A percentile compares a stretch with the other conserved stretches of the same genome.
phyloP scores from a whole-genome alignment of 2,113 vertebrate genomes.

The Argyrosomus japonicus region DNA sequence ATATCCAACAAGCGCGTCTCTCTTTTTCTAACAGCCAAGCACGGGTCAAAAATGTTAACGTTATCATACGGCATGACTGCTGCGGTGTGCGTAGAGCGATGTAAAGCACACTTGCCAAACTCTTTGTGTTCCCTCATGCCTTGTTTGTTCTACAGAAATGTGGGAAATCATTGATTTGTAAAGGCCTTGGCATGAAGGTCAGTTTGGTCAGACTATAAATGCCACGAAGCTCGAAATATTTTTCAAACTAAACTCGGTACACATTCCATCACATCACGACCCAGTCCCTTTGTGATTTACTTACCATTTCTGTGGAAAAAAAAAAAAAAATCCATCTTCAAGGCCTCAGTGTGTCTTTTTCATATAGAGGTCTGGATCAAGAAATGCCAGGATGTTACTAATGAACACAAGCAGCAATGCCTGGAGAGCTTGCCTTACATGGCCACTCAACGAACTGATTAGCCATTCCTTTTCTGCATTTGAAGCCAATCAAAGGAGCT shows the following conservation, averaged over 20 bases:
- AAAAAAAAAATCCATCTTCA: conserved; percentile 50
- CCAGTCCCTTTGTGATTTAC: conserved; percentile 35
- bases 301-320: conserved; percentile 2
- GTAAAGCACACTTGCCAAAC: not conserved
- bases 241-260: conserved; percentile 12
- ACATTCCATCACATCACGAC: conserved; percentile 15
- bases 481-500: conserved; percentile 59
- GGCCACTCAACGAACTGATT: conserved; percentile 65
- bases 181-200: conserved; percentile 2
- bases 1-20: not conserved
- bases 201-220: conserved; percentile 16
- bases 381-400: conserved; percentile 71
- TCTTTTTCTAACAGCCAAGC: not conserved
- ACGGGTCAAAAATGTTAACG: not conserved
- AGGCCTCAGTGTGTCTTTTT: conserved; percentile 57
- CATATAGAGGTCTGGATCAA: conserved; percentile 44
- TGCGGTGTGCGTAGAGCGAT: not conserved
- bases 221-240: conserved; percentile 5
- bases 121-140: not conserved
- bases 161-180: not conserved
- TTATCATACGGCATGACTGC: not conserved
- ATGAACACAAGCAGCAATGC: conserved; percentile 69
- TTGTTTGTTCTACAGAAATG: conserved; percentile 4
- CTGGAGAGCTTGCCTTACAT: conserved; percentile 53
- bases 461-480: conserved; percentile 74